Conservation (phyloP, 2,113 vertebrate species). For the Psilopogon haemacephalus region DNA sequence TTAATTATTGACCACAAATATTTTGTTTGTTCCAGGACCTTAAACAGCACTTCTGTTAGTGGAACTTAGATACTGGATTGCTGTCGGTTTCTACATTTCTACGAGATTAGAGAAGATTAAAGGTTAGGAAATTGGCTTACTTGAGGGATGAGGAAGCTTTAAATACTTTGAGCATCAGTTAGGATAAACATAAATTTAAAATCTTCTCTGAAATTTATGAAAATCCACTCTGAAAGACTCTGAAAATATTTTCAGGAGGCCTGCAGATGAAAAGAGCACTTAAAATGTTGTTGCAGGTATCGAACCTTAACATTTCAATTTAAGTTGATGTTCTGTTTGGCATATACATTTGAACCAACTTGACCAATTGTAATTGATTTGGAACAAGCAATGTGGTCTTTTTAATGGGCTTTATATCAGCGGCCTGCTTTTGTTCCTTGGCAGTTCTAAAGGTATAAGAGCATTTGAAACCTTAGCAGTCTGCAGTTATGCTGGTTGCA, state of each 20-base stretch:
- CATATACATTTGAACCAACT: neutral
- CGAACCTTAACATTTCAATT: neutral
- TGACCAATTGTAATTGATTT: neutral
- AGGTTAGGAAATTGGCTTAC: slow-evolving; percentile 8
- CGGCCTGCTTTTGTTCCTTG: neutral
- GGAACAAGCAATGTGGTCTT: neutral
- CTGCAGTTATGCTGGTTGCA: neutral
- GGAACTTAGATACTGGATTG: neutral
- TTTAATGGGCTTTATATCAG: neutral
- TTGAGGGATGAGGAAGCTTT: neutral
- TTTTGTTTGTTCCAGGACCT: neutral
- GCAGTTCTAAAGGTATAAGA: neutral
- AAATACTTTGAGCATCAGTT: slow-evolving; percentile 5
- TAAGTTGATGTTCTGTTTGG: neutral
- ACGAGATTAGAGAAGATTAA: slow-evolving; percentile 1
- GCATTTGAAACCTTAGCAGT: neutral
- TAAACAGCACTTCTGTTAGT: neutral
- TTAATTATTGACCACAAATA: neutral
- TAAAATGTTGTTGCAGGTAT: neutral
- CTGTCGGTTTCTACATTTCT: neutral
- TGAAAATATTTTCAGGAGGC: neutral
- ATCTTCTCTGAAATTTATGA: neutral
- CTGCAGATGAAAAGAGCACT: neutral
- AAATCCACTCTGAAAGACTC: neutral
- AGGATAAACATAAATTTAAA: slow-evolving; percentile 18